Evolutionary conservation across 2,113 vertebrate genomes (phyloP), one percentile per base, ranked within the genome.

Genomic region (Picathartes gymnocephalus): DNA sequence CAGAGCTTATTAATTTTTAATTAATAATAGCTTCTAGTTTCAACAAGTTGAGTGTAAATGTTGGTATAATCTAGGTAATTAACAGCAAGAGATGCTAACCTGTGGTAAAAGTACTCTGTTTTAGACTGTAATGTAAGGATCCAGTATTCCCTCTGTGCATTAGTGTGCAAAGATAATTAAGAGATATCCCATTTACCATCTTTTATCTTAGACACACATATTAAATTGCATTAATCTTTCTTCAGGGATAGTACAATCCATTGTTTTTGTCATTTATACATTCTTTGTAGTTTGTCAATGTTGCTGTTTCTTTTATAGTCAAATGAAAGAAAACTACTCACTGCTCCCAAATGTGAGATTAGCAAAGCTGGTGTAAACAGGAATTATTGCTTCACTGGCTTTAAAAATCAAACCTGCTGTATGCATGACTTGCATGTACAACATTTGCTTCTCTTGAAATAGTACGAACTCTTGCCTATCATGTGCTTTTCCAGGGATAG

Each of bases 211-310:
- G 76, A 40, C 0, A 4, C 13, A 3, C 42, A 3, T 86, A 88
- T 77, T 88, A 88, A 80, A 86, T 86, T 56, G 30, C 22, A 42
- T 96, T 90, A 74, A 81, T 88, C 51, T 93, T 83, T 90, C 81
- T 94, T 91, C 50, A 83, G 60, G 65, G 79, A n/a, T 77, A n/a
- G 87, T 47, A 31, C 42, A 45, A 7, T 42, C 56, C 53, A 37
- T 86, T 90, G 28, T 8, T 92, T 93, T 83, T 93, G 64, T 73
- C 33, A 56, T 60, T 72, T 86, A 40, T 73, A 6, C 2, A 1
- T 86, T 83, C 68, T 82, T 79, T 74, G 74, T 53, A 53, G 83
- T 78, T 95, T 93, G 80, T 74, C 60, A 69, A 0, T 39, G n/a
- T 57, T 93, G 47, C n/a, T 70, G 14, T 71, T 92, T 86, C 56